Evolutionary conservation across 2,888 invertebrate genomes (phyloP).

Genomic region (Cerastis rubricosa): DNA sequence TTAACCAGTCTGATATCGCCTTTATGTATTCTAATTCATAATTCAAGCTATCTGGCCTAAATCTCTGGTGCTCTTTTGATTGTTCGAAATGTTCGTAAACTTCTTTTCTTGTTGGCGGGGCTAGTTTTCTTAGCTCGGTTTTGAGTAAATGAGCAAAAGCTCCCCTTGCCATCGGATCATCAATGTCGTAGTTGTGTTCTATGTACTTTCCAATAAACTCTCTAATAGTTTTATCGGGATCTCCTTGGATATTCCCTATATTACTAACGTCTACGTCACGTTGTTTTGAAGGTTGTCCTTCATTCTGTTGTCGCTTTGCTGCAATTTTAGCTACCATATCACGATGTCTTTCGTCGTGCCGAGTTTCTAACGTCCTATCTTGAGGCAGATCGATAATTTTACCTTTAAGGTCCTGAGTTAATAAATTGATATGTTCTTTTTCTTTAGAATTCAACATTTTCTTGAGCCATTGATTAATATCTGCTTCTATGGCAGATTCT

Average conservation of each 20-base stretch:
- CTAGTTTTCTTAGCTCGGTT: constrained; percentile 74
- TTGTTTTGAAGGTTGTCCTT: constrained; percentile 11
- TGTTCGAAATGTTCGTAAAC: constrained; percentile 69
- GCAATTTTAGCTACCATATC: constrained; percentile 50
- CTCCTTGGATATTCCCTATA: constrained; percentile 57
- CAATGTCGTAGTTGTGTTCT: constrained; percentile 74
- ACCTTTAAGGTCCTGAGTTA: constrained; percentile 70
- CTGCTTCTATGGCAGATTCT: constrained; percentile 67
- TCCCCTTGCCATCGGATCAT: constrained; percentile 73
- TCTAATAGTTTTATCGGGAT: constrained; percentile 73
- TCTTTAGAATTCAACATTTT: constrained; percentile 68
- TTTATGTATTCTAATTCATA: constrained; percentile 78
- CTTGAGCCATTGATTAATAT: constrained; percentile 72
- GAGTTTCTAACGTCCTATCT: constrained; percentile 67
- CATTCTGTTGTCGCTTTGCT: constrained; percentile 35
- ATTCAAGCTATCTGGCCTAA: constrained; percentile 67
- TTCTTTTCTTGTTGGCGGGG: constrained; percentile 69
- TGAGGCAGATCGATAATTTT: constrained; percentile 71
- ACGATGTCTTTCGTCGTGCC: constrained; percentile 55
- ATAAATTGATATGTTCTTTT: constrained; percentile 64
- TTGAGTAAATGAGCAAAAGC: constrained; percentile 75
- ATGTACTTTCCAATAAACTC: constrained; percentile 76
- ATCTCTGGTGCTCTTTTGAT: constrained; percentile 54
- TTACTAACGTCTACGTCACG: constrained; percentile 36
- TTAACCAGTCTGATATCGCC: constrained; percentile 81